Percentiles rank a stretch among this genome's conserved stretches.
phyloP scores from a whole-genome alignment of 1,140 invertebrate species.

The Macrobrachium rosenbergii region DNA sequence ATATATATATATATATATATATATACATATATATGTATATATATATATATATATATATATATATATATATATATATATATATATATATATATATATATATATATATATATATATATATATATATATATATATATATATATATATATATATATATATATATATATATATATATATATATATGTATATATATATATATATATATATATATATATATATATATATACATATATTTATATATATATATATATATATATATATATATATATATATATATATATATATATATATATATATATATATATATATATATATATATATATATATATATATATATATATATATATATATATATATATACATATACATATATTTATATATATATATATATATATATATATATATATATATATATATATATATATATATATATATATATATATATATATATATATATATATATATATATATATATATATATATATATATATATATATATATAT shows the following conservation, averaged over 20 bases:
- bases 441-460: neutral
- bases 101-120: slow-evolving; percentile 22
- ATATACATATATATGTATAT: too few relatives aligned
- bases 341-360: slow-evolving; percentile 9
- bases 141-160: too few relatives aligned
- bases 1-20: too few relatives aligned
- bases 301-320: slow-evolving; percentile 19
- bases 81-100: slow-evolving; percentile 14
- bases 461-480: neutral
- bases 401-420: slow-evolving; percentile 4
- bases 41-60: neutral
- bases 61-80: neutral
- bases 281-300: slow-evolving; percentile 22
- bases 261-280: slow-evolving; percentile 22
- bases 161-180: neutral
- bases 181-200: neutral
- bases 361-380: slow-evolving; percentile 1
- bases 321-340: slow-evolving; percentile 5
- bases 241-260: neutral
- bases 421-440: neutral
- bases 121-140: neutral
- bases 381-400: slow-evolving; percentile 16
- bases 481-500: slow-evolving; percentile 5
- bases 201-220: neutral
- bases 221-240: neutral